phyloP scores from a whole-genome alignment of 2,888 invertebrate species.

The Ectropis crepuscularia region DNA sequence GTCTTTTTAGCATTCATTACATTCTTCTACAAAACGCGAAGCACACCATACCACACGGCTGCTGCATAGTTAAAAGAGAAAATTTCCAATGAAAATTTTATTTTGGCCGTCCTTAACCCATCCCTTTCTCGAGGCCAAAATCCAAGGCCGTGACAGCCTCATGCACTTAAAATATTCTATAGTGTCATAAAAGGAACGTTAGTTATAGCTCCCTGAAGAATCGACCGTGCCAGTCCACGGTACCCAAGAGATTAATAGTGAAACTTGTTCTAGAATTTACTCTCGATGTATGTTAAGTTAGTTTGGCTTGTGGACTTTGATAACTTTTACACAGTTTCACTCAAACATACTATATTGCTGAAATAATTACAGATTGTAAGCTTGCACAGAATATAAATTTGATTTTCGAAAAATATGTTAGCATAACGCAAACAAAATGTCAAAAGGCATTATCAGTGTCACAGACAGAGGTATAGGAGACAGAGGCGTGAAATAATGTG shows the following conservation, averaged over 20 bases:
- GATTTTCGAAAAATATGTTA: no score
- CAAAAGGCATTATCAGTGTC: no score
- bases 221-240: conserved; percentile 43
- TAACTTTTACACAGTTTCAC: background rate
- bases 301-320: conserved; percentile 3
- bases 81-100: conserved; percentile 5
- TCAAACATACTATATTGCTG: no score
- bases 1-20: no score
- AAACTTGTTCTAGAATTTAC: conserved; percentile 31
- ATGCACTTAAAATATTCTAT: conserved; percentile 78
- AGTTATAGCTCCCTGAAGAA: conserved; percentile 66
- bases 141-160: conserved; percentile 48
- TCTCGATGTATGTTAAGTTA: conserved; percentile 3
- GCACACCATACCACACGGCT: no score
- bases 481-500: no score
- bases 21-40: no score
- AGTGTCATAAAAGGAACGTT: conserved; percentile 73
- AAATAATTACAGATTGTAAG: no score
- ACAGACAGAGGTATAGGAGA: no score
- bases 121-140: conserved; percentile 13
- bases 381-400: no score
- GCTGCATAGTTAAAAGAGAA: background rate
- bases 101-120: conserved; percentile 4
- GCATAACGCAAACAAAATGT: no score
- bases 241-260: conserved; percentile 34